Evolutionary conservation across 2,113 vertebrate species (phyloP), one percentile per base, ranked within the genome.

Genomic region (Channa maculata): DNA sequence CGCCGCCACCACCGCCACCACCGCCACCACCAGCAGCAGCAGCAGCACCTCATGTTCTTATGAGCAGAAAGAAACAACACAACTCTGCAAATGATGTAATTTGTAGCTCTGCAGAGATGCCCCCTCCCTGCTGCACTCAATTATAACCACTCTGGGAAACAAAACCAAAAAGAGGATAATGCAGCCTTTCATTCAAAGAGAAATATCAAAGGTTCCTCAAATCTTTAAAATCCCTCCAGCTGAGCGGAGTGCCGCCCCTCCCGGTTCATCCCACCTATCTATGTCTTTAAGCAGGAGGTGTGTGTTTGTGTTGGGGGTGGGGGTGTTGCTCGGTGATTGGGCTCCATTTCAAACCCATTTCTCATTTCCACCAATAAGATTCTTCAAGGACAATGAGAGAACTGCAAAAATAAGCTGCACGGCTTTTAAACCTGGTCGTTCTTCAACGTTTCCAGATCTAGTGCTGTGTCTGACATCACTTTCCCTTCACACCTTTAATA

Each of bases 21-120:
- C 57, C 61, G 6, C 24, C 24, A 24, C 24, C 24, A 24, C 1
- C 24, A 24, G 24, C 24, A 24, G 24, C 24, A 24, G 24, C 24
- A 24, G 24, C 24, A 24, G 24, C 24, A 24, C 64, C 77, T 6
- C 11, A 2, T 65, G 44, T 48, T 65, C 79, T 61, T 61, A 71
- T 58, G 63, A 55, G 65, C 62, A 76, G n/a, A 24, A 65, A 82
- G 85, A 83, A 39, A 84, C 71, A 87, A 72, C 74, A 60, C 75
- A 62, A 50, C 67, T 75, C 78, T 71, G 57, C 51, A 90, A 90
- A 88, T 71, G 75, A 85, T 80, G 82, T 80, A 15, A 86, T 89
- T 69, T 77, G 79, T 64, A 75, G 73, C 48, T 53, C 34, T 68
- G 65, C 73, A 72, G 77, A 85, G 79, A 49, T 60, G 60, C 74